Percentiles rank a stretch among this genome's conserved stretches.
phyloP scores from a whole-genome alignment of 37 sponge, comb jelly and placozoan species.

The Diacarnus erythraeanus region DNA sequence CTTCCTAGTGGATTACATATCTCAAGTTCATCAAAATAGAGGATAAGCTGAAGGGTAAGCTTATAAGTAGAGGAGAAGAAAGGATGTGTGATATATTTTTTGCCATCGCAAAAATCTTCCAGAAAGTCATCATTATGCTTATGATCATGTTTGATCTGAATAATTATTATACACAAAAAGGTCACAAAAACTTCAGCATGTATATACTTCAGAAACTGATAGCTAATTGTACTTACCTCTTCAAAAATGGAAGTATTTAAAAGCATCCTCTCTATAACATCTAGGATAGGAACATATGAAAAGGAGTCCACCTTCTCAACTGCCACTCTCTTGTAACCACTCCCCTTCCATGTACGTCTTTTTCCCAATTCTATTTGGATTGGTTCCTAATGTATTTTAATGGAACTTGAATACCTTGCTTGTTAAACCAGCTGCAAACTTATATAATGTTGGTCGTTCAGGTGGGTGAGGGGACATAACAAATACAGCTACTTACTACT shows the following conservation, averaged over 20 bases:
- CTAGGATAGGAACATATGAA: constrained; percentile 3
- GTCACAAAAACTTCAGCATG: too few species aligned
- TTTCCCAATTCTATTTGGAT: constrained; percentile 8
- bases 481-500: constrained; percentile 7
- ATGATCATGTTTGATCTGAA: background rate
- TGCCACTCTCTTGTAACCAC: background rate
- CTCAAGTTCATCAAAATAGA: background rate
- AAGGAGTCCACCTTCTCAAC: background rate
- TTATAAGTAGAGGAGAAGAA: background rate
- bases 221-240: background rate
- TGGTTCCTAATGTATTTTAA: constrained; percentile 2
- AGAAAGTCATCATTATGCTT: background rate
- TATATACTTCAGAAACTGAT: background rate
- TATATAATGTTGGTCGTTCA: too few species aligned
- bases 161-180: too few species aligned
- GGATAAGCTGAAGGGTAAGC: background rate
- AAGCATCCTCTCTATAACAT: background rate
- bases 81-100: background rate
- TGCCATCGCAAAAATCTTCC: constrained; percentile 9
- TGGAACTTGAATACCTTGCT: background rate
- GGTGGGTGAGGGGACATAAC: too few species aligned
- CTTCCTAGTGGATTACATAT: background rate
- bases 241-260: background rate
- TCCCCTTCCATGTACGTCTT: background rate
- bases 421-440: too few species aligned